Evolutionary conservation across 2,113 vertebrate genomes (phyloP).

Genomic region (Phycodurus eques): DNA sequence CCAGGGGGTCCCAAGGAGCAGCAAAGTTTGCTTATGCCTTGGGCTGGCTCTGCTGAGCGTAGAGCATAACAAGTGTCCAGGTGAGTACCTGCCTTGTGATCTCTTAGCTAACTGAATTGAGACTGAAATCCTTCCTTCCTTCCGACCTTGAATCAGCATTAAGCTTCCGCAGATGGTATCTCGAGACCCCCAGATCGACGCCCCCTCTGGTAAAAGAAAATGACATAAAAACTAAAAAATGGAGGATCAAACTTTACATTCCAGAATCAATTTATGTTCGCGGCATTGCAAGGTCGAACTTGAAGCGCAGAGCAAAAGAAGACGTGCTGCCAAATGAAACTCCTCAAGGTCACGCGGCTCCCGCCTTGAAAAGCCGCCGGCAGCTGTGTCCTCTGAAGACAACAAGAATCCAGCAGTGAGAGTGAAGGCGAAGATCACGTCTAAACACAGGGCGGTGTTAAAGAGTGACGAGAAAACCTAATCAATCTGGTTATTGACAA

Average conservation of each 20-base stretch:
- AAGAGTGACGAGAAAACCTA: not conserved
- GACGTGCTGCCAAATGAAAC: slow-evolving; percentile 31
- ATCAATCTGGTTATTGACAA: not conserved
- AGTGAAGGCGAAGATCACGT: not conserved
- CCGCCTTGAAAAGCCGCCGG: slow-evolving; percentile 8
- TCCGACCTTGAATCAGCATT: slow-evolving; percentile 21
- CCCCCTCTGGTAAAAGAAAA: slow-evolving; percentile 6
- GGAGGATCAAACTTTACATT: slow-evolving; percentile 10
- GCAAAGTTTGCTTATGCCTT: no score
- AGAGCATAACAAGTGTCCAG: not conserved
- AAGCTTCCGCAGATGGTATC: not conserved
- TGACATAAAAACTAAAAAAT: slow-evolving; percentile 4
- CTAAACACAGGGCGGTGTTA: not conserved
- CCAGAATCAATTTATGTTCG: slow-evolving; percentile 12
- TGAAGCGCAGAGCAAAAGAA: not conserved
- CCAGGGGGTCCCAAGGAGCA: no score
- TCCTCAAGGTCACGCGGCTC: slow-evolving; percentile 7
- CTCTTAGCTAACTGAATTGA: not conserved
- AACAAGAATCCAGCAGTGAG: slow-evolving; percentile 18
- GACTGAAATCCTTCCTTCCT: not conserved
- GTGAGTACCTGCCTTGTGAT: not conserved
- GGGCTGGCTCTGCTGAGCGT: not conserved
- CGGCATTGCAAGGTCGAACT: slow-evolving; percentile 11
- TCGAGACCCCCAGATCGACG: not conserved
- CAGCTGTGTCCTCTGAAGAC: slow-evolving; percentile 15